Percentiles rank a stretch among this genome's conserved stretches.
Evolutionary conservation across 2,113 vertebrate species (phyloP).

Genomic region (Lepisosteus oculatus): DNA sequence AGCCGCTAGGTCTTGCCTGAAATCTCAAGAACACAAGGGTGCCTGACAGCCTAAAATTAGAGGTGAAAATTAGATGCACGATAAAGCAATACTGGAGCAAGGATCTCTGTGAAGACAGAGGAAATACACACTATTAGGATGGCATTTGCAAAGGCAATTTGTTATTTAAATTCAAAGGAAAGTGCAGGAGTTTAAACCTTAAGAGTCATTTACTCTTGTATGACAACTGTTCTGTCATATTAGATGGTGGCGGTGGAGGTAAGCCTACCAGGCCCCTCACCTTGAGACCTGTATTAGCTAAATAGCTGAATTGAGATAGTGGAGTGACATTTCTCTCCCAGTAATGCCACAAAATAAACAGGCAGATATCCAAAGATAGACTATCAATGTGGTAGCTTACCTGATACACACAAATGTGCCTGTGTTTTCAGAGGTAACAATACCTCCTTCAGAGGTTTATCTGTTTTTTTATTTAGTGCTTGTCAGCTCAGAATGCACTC

Average conservation of each 20-base stretch:
- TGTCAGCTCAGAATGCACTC: too few relatives aligned
- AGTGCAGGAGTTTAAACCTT: neutral
- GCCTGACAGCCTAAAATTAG: constrained; percentile 14
- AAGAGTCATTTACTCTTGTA: neutral
- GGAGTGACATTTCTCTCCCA: neutral
- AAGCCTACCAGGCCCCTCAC: neutral
- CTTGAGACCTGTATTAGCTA: neutral
- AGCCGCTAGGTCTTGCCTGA: neutral
- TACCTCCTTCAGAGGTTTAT: too few relatives aligned
- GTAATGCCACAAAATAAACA: too few relatives aligned
- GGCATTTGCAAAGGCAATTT: neutral
- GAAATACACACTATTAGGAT: neutral
- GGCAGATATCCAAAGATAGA: too few relatives aligned
- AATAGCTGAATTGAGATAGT: neutral
- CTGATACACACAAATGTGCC: too few relatives aligned
- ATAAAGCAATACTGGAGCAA: neutral
- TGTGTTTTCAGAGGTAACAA: too few relatives aligned
- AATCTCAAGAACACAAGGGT: neutral
- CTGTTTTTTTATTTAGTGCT: too few relatives aligned
- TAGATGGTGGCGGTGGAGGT: neutral
- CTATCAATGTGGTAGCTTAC: too few relatives aligned
- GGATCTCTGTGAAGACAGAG: neutral
- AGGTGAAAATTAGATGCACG: constrained; percentile 7
- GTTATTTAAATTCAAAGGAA: neutral
- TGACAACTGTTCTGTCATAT: neutral